Evolutionary conservation across 2,113 vertebrate species (phyloP), one percentile per base, ranked within the genome.

Genomic region (Alouatta palliata): DNA sequence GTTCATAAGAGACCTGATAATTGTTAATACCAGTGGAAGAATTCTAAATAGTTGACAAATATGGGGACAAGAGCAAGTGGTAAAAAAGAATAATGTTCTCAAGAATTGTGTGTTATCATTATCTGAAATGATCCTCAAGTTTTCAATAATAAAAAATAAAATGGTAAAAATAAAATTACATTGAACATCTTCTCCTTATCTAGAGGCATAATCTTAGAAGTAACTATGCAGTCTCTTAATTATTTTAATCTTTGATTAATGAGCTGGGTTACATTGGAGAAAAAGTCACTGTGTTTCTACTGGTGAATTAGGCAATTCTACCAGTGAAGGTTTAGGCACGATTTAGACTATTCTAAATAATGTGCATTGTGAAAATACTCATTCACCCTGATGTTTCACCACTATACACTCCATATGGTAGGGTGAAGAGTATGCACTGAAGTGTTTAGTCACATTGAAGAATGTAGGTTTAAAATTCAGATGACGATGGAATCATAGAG

Each of bases 211-310:
- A 66, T 2, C 5, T 68, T 70, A 88, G 47, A 80, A 71, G 23
- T n/a, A 91, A 84, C 27, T 70, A 77, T 88, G 45, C 6, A 88
- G 23, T 35, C 13, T 92, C 21, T 6, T 54, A 40, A 86, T 93
- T 92, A 20, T 87, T 81, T 76, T 66, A 70, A 83, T 83, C 32
- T 97, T 90, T 61, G 27, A 77, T 61, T 83, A 83, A 83, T 89
- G 40, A 92, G 0, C 40, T 92, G 32, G 3, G 19, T 61, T 92
- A 19, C 25, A 43, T 81, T 95, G 89, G 9, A 76, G 20, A 79
- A 88, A 92, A 85, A 88, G 7, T 47, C n/a, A 49, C 8, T 83
- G 16, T 79, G 40, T 77, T 43, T 91, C 4, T 37, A 70, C 8
- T 11, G 13, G 21, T 80, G 30, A 95, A 84, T 75, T 70, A 73